Base-by-base conservation (phyloP, 2,888 invertebrate species). In the Harpagoxenus sublaevis region DNA sequence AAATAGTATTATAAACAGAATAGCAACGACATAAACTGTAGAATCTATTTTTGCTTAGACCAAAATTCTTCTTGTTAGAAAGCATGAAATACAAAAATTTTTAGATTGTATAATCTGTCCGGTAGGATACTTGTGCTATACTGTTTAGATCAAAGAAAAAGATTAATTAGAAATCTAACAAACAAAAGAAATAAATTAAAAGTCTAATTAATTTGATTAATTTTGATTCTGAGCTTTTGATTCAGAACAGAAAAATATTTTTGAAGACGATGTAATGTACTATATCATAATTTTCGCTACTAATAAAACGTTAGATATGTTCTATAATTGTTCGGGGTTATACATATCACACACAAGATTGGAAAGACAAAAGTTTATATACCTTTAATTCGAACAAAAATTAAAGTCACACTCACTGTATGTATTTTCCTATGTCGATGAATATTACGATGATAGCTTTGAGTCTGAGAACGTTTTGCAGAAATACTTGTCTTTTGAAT, bases 401-500 rank as follows among this genome's bases (percentile, higher is more conserved):
- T 75, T 28, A 35, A 68, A 23, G 12, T n/a, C 42, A 31, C 65
- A 91, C 98, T 97, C 95, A 98, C 98, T 99, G 98, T 90, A 99
- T 96, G 94, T 98, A 98, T 95, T 98, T 98, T 12, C 98, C 98
- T 85, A 98, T 96, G 95, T 99, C 99, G 86, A 99, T 97, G 91
- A 99, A 97, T 95, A 97, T 97, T 96, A 98, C 97, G 18, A 98
- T 97, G 81, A 99, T 97, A 62, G 97, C 97, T 95, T 99, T 98
- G 83, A 99, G 96, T 91, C 99, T 96, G 95, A 98, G 97, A 12
- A 99, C 99, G 94, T 99, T 99, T 75, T 98, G 96, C 85, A 99
- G 97, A 95, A 99, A 99, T 74, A 99, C 96, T 94, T 99, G 98
- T 89, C 99, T 96, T 95, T 99, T 99, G 95, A 99, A 99, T 95